Evolutionary conservation across 2,888 invertebrate species (phyloP).

Genomic region (Agonopterix alstromeriana): DNA sequence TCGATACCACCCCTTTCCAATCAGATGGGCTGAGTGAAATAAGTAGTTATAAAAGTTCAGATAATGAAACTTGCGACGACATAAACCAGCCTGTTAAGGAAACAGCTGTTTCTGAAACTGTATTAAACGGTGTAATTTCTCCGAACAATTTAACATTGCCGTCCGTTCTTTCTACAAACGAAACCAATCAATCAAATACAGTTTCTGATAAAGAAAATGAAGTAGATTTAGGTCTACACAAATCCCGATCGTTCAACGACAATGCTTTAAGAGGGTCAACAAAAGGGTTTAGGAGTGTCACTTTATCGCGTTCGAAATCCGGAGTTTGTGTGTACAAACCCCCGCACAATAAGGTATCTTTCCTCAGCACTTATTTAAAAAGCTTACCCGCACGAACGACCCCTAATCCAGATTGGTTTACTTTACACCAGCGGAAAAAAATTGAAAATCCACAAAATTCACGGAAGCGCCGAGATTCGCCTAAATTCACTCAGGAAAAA

Average conservation of each 20-base stretch:
- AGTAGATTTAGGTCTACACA: constrained; percentile 38
- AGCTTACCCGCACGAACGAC: constrained; percentile 60
- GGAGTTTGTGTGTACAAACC: constrained; percentile 45
- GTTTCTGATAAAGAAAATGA: constrained; percentile 37
- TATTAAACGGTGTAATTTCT: constrained; percentile 21
- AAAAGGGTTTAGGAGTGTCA: constrained; percentile 27
- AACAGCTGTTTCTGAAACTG: constrained; percentile 5
- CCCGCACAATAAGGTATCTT: constrained; percentile 66
- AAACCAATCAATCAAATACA: constrained; percentile 28
- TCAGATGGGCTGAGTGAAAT: constrained; percentile 59
- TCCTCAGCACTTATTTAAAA: constrained; percentile 71
- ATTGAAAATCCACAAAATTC: constrained; percentile 35
- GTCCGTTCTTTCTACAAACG: constrained; percentile 35
- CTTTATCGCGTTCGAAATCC: constrained; percentile 56
- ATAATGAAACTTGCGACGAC: constrained; percentile 59
- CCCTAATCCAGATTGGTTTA: constrained; percentile 64
- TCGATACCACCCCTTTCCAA: constrained; percentile 52
- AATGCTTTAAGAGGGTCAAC: constrained; percentile 29
- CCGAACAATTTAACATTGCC: constrained; percentile 27
- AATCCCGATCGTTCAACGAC: constrained; percentile 62
- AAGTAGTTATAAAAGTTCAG: constrained; percentile 73
- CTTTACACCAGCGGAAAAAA: constrained; percentile 45
- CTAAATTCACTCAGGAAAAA: constrained; percentile 35
- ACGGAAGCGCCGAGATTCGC: constrained; percentile 29
- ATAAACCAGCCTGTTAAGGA: constrained; percentile 25